Percentiles rank a stretch among this genome's conserved stretches.
Evolutionary conservation across 2,113 vertebrate species (phyloP).

Genomic region (Xenopus laevis): DNA sequence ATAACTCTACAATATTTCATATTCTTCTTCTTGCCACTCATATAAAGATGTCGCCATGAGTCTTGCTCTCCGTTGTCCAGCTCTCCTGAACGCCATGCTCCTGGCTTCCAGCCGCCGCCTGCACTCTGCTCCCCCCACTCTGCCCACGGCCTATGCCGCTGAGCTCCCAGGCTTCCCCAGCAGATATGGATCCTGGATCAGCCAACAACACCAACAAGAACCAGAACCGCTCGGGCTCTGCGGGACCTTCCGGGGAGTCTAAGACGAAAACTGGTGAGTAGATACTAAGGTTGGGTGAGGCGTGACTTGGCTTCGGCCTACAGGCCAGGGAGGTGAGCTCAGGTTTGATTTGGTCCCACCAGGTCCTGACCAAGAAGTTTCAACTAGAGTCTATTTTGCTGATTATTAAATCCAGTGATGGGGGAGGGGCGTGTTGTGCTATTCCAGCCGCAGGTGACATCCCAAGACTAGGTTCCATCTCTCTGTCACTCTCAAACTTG

Average conservation of each 20-base stretch:
- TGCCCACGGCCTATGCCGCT: constrained; percentile 69
- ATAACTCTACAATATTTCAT: constrained; percentile 50
- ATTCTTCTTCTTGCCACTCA: constrained; percentile 65
- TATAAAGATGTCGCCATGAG: constrained; percentile 94
- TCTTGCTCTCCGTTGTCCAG: constrained; percentile 75
- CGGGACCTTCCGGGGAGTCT: constrained; percentile 83
- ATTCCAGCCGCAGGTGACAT: too few species aligned
- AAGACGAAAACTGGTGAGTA: constrained; percentile 88
- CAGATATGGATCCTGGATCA: constrained; percentile 76
- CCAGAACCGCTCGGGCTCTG: constrained; percentile 81
- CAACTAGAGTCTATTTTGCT: too few species aligned
- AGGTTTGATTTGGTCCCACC: background rate
- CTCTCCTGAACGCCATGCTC: constrained; percentile 86
- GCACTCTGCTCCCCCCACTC: constrained; percentile 64
- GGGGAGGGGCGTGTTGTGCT: too few species aligned
- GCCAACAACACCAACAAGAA: constrained; percentile 80
- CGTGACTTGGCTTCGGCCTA: too few species aligned
- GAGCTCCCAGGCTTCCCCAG: constrained; percentile 61
- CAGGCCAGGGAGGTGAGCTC: background rate
- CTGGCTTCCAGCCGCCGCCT: constrained; percentile 67
- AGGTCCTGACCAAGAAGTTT: too few species aligned
- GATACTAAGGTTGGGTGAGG: background rate
- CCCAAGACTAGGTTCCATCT: too few species aligned
- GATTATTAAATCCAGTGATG: too few species aligned
- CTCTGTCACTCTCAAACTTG: too few species aligned